Evolutionary conservation across 2,113 vertebrate genomes (phyloP), one percentile per base, ranked within the genome.

Genomic region (Rana temporaria): DNA sequence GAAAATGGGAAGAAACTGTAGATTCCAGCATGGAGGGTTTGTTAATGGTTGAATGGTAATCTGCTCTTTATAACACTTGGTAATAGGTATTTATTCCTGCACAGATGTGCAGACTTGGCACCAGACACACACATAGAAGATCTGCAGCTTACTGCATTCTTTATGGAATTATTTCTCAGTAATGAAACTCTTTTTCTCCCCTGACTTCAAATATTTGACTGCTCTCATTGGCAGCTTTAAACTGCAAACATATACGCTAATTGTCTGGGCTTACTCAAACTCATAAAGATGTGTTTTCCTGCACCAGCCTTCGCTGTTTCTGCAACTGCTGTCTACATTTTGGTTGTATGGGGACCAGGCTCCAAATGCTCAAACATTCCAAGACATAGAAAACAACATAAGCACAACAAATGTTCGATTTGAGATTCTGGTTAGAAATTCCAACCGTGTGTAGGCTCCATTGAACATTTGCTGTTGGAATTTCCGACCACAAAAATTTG

Each of bases 91-190:
- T 82, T 82, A 75, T 76, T 42, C 24, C 3, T 20, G 67, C 81
- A 60, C 81, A 82, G 81, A 75, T 82, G 81, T 82, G 81, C 64
- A 59, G 53, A 74, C 71, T 75, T 82, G 80, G 80, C 80, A 75
- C 26, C 38, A 38, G 63, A 52, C 17, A 20, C 24, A 38, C 71
- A 82, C 72, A 76, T 55, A 67, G 48, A 75, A 11, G 26, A 75
- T 76, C 52, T 76, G 22, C 6, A 60, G 81, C 62, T 82, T 60
- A 67, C 62, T 76, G 71, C 71, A 82, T 82, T 82, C 81, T 82
- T 82, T 60, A 82, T 38, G 56, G 71, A 82, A 75, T 76, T 68
- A 75, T 75, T 74, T 60, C 53, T 76, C 32, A 8, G 17, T 59
- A 57, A 68, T 59, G 63, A 82, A 75, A 82, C 52, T 82, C 81